A percentile compares a stretch with the other conserved stretches of the same genome.
phyloP scores from a whole-genome alignment of 53 echinoderm and acorn worm genomes.

The Luidia sarsii region DNA sequence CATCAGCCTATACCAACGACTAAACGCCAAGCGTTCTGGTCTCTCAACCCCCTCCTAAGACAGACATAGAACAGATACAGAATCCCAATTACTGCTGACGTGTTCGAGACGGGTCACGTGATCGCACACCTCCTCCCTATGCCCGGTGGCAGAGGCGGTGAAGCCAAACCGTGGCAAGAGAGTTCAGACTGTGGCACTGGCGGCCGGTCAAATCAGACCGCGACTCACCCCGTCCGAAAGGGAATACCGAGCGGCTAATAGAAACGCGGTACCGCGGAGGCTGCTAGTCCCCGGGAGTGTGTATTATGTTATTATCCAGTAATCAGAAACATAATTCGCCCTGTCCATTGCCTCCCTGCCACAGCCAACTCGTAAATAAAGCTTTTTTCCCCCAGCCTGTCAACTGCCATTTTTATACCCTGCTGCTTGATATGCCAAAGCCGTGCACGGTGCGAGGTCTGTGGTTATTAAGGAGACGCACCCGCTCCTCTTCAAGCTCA shows the following conservation, averaged over 20 bases:
- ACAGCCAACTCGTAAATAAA: slow-evolving; percentile 34
- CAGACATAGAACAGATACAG: slow-evolving; percentile 11
- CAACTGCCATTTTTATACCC: slow-evolving; percentile 28
- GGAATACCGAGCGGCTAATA: slow-evolving; percentile 34
- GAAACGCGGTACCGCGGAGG: slow-evolving; percentile 23
- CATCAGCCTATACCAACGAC: no score
- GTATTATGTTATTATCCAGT: slow-evolving; percentile 46
- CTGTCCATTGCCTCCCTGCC: slow-evolving; percentile 20
- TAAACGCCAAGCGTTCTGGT: no score
- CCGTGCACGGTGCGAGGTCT: neutral
- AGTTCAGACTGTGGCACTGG: no score
- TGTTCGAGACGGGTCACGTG: slow-evolving; percentile 18
- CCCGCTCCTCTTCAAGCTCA: no score
- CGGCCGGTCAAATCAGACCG: neutral
- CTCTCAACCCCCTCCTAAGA: no score
- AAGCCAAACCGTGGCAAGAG: no score
- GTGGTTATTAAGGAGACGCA: neutral
- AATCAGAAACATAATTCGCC: slow-evolving; percentile 57
- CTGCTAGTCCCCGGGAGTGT: slow-evolving; percentile 30
- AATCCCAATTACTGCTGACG: slow-evolving; percentile 34
- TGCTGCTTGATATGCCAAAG: slow-evolving; percentile 7
- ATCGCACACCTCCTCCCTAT: no score
- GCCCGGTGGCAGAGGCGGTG: no score
- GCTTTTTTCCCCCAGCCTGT: no score
- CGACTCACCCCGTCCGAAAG: neutral